Percentiles rank a stretch among this genome's conserved stretches.
These are phyloP conservation scores for Cartodere bifasciata DNA, from an alignment of 2,888 invertebrate species.

Conservation along the genomic window DNA sequence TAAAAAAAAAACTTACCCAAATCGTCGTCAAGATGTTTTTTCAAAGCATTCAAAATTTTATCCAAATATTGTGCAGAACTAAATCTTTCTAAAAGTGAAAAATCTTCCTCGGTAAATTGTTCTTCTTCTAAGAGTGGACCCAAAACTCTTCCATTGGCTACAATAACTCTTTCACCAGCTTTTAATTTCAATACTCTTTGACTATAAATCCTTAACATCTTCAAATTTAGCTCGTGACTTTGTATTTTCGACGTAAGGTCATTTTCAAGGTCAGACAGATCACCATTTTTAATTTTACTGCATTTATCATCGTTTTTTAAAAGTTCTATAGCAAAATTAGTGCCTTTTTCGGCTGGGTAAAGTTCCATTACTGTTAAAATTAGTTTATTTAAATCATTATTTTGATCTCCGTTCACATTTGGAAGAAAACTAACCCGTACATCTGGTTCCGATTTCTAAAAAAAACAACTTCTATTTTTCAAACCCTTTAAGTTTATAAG, in stretches of 20 bases:
- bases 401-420: slow-evolving; percentile 44
- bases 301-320: slow-evolving; percentile 40
- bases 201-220: slow-evolving; percentile 54
- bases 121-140: slow-evolving; percentile 71
- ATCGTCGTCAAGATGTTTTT: slow-evolving; percentile 41
- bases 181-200: slow-evolving; percentile 58
- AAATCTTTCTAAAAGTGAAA: slow-evolving; percentile 71
- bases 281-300: slow-evolving; percentile 30
- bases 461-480: slow-evolving; percentile 16
- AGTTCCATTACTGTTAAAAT: slow-evolving; percentile 53
- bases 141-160: slow-evolving; percentile 80
- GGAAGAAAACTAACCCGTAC: slow-evolving; percentile 61
- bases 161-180: slow-evolving; percentile 54
- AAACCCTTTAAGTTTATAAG: too few species aligned
- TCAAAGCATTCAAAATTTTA: slow-evolving; percentile 53
- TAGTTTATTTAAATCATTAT: slow-evolving; percentile 54
- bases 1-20: slow-evolving; percentile 19
- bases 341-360: slow-evolving; percentile 44
- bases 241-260: slow-evolving; percentile 41
- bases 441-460: slow-evolving; percentile 52
- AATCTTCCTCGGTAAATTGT: slow-evolving; percentile 75
- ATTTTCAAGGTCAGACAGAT: slow-evolving; percentile 33
- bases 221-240: slow-evolving; percentile 50
- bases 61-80: slow-evolving; percentile 58
- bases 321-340: slow-evolving; percentile 44